Conservation (phyloP, 2,888 invertebrate genomes). For the Branchipolynoe longqiensis region DNA sequence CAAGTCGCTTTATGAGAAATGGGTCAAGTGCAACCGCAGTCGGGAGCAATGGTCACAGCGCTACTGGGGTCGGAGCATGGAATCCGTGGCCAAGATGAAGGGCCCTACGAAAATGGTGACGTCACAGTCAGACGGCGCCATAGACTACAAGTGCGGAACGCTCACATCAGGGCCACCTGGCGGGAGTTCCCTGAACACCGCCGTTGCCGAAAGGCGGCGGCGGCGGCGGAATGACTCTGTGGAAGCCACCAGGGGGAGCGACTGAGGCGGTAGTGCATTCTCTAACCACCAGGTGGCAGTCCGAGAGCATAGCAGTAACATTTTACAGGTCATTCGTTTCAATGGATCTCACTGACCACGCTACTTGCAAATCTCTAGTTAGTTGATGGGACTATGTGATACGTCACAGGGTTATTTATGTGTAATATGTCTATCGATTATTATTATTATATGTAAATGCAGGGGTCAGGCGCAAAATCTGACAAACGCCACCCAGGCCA, state of each 20-base stretch:
- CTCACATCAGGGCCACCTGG: not conserved
- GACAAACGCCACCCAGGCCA: too few relatives aligned
- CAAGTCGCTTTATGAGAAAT: constrained; percentile 41
- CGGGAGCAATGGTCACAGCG: constrained; percentile 16
- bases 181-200: not conserved
- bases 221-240: constrained; percentile 20
- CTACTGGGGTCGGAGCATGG: constrained; percentile 28
- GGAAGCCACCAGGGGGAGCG: not conserved
- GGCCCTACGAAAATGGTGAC: constrained; percentile 6
- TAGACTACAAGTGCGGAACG: not conserved
- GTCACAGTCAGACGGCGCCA: constrained; percentile 13
- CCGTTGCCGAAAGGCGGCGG: constrained; percentile 43
- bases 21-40: constrained; percentile 21
- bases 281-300: too few relatives aligned
- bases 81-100: constrained; percentile 27
- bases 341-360: too few relatives aligned
- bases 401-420: too few relatives aligned
- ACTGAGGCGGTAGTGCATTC: too few relatives aligned
- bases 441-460: too few relatives aligned
- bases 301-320: too few relatives aligned
- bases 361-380: too few relatives aligned
- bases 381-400: too few relatives aligned
- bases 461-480: too few relatives aligned
- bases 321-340: too few relatives aligned
- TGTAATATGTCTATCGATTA: too few relatives aligned